Evolutionary conservation across 1,140 invertebrate genomes (phyloP).

Genomic region (Lepidurus arcticus): DNA sequence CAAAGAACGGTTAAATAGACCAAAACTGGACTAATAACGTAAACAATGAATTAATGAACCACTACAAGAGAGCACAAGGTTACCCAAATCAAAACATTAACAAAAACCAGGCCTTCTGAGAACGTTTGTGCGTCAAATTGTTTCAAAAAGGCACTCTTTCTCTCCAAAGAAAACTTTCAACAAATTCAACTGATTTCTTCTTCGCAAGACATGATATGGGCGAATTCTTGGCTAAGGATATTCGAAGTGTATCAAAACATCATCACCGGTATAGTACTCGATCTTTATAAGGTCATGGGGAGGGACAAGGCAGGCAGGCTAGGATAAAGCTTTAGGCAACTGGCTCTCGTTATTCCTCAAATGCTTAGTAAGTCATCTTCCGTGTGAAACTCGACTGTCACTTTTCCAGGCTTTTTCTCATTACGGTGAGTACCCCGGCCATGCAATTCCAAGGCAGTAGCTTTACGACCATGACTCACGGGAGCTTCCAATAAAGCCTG

Average conservation of each 20-base stretch:
- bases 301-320: neutral
- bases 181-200: neutral
- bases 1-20: no score
- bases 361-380: conserved; percentile 5
- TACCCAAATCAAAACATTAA: neutral
- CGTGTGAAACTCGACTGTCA: neutral
- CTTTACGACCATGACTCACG: conserved; percentile 14
- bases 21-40: no score
- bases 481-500: conserved; percentile 42
- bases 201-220: neutral
- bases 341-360: neutral
- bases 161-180: neutral
- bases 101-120: neutral
- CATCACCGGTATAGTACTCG: conserved; percentile 12
- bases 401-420: conserved; percentile 13
- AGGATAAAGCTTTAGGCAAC: neutral
- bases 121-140: conserved; percentile 1
- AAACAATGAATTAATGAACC: no score
- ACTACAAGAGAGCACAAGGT: no score
- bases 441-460: conserved; percentile 10
- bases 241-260: neutral
- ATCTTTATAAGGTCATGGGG: neutral
- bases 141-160: neutral
- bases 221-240: neutral
- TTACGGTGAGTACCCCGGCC: conserved; percentile 6